Percentiles rank a stretch among this genome's conserved stretches.
Evolutionary conservation across 2,888 invertebrate genomes (phyloP).

Genomic region (Abrostola triplasia): DNA sequence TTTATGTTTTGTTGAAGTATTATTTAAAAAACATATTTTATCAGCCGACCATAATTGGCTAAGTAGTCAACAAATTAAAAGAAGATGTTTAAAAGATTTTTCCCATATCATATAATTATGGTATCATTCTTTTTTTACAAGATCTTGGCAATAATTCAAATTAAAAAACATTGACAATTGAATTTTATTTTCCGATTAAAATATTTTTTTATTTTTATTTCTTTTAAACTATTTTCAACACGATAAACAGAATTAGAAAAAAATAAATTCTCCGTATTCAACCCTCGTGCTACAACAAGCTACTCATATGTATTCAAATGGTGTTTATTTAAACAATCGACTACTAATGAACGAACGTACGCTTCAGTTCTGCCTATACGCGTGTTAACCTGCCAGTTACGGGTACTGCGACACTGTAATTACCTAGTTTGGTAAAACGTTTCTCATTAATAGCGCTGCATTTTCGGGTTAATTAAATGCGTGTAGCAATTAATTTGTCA

Average conservation of each 20-base stretch:
- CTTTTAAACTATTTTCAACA: background rate
- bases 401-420: constrained; percentile 19
- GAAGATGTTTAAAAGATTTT: too few relatives aligned
- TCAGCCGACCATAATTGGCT: too few relatives aligned
- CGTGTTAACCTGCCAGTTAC: constrained; percentile 26
- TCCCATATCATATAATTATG: too few relatives aligned
- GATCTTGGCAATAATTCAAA: too few relatives aligned
- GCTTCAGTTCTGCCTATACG: constrained; percentile 22
- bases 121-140: too few relatives aligned
- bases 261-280: background rate
- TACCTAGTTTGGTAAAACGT: constrained; percentile 34
- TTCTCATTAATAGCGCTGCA: constrained; percentile 32
- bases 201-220: too few relatives aligned
- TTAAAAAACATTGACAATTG: too few relatives aligned
- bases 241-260: background rate
- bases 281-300: constrained; percentile 19
- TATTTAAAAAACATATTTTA: too few relatives aligned
- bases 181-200: too few relatives aligned
- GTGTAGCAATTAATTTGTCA: constrained; percentile 19
- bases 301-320: constrained; percentile 32
- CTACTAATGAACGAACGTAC: constrained; percentile 43
- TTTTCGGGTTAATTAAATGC: constrained; percentile 21
- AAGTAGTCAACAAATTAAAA: too few relatives aligned
- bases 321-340: constrained; percentile 48
- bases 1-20: too few relatives aligned